Evolutionary conservation across 2,113 vertebrate genomes (phyloP), one percentile per base, ranked within the genome.

Genomic region (Melanostigma gelatinosum): DNA sequence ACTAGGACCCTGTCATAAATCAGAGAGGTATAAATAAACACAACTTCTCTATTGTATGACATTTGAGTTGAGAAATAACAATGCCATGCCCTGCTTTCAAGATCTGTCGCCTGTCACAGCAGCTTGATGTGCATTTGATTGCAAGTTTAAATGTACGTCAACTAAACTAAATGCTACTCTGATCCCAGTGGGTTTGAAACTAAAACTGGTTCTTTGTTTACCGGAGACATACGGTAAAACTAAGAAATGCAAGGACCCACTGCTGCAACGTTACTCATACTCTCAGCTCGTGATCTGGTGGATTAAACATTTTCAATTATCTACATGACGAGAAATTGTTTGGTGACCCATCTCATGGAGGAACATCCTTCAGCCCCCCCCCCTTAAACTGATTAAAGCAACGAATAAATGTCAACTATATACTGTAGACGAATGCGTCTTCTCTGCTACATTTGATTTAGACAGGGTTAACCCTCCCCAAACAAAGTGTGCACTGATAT

Each of bases 1-100:
- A 69, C 1, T 2, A 32, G 50, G 60, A 69, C 44, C 46, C 50
- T 57, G 44, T 73, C 29, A 73, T 57, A 54, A 85, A 72, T 72
- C 62, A 79, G 13, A 63, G 29, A 66, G 0, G 61, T 73, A 62
- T 52, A 72, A 71, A 82, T 79, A 80, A 87, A 80, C 62, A 67
- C 71, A 88, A 40, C n/a, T 62, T 46, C 54, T 66, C 60, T 44
- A 32, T 16, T 82, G 54, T 55, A 38, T 61, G 20, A 80, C 24
- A 36, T 60, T 64, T 12, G 72, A 13, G 69, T 27, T 34, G 44
- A 52, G 32, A 65, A 50, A 62, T 36, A 81, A 63, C 48, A 48
- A 75, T 46, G 18, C 46, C 24, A 13, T 34, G 40, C 18, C 48
- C 46, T 22, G 55, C 68, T 83, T 76, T 80, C 24, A 79, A 76